Conservation (phyloP, 2,888 invertebrate genomes). For the Cataglyphis rosenhaueri region DNA sequence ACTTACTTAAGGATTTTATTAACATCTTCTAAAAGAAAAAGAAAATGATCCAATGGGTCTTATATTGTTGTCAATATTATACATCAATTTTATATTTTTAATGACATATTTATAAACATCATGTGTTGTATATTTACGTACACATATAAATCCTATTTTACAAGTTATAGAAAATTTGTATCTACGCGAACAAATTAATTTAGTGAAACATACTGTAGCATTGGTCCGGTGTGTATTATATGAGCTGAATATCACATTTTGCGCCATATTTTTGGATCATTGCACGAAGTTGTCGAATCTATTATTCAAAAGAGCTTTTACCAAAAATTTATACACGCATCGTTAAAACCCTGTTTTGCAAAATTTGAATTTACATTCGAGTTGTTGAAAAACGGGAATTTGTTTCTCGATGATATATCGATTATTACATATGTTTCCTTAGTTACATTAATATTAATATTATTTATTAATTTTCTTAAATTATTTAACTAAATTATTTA, state of each 20-base stretch:
- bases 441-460: too few relatives aligned
- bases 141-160: neutral
- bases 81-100: neutral
- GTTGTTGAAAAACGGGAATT: neutral
- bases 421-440: neutral
- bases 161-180: slow-evolving; percentile 6
- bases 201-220: neutral
- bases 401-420: neutral
- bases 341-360: slow-evolving; percentile 17
- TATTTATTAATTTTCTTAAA: too few relatives aligned
- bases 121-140: neutral
- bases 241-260: slow-evolving; percentile 12
- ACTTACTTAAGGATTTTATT: neutral
- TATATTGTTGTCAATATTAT: neutral
- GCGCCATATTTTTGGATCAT: slow-evolving; percentile 24
- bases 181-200: neutral
- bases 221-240: neutral
- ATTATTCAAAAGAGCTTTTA: slow-evolving; percentile 39
- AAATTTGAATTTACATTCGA: neutral
- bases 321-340: slow-evolving; percentile 10
- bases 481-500: too few relatives aligned
- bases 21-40: neutral
- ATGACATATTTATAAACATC: neutral
- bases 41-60: neutral
- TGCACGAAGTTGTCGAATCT: slow-evolving; percentile 26